Evolutionary conservation across 53 echinoderm and acorn worm species (phyloP), one percentile per base, ranked within the genome.

Genomic region (Echinarachnius parma): DNA sequence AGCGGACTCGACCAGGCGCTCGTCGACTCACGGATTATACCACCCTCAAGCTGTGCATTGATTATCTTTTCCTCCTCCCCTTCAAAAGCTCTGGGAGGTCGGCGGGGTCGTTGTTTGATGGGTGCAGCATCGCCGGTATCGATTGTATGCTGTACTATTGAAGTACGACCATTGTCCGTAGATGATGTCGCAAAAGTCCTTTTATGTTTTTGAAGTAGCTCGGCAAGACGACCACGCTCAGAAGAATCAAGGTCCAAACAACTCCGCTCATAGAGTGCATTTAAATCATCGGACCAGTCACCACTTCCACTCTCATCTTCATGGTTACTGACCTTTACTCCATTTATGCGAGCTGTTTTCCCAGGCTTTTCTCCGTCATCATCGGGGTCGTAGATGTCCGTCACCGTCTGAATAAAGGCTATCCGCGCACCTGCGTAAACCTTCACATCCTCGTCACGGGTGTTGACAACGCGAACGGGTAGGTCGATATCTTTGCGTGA

Each of bases 1-100:
- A 82, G 34, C 22, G 78, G 74, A 21, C 71, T 82, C 53, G 82
- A 72, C 82, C 87, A 87, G 14, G 78, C 78, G 8, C 57, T 56
- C 10, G 56, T 68, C 18, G 83, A 88, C 39, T 83, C 76, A 7
- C 53, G 42, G 9, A 79, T 79, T 9, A 87, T 67, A 16, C 82
- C 88, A 14, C 61, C 76, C 44, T 79, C 31, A 9, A 87, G 59
- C 16, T 83, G 88, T 7, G 53, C 32, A n/a, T 83, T 20, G 16
- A 75, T 65, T 36, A 83, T 59, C 15, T 48, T 65, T 37, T 82
- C 79, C 34, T 80, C 83, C 34, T 88, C 83, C 2, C 65, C 75
- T 45, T 70, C 54, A 48, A 87, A 80, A 20, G 82, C 79, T 64
- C 78, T 61, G 2, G 78, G 75, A 16, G 83, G 79, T 0, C 79